Percentiles rank a stretch among this genome's conserved stretches.
These are phyloP conservation scores for Anguilla rostrata DNA, from an alignment of 2,113 vertebrate genomes.

Conservation along the genomic window DNA sequence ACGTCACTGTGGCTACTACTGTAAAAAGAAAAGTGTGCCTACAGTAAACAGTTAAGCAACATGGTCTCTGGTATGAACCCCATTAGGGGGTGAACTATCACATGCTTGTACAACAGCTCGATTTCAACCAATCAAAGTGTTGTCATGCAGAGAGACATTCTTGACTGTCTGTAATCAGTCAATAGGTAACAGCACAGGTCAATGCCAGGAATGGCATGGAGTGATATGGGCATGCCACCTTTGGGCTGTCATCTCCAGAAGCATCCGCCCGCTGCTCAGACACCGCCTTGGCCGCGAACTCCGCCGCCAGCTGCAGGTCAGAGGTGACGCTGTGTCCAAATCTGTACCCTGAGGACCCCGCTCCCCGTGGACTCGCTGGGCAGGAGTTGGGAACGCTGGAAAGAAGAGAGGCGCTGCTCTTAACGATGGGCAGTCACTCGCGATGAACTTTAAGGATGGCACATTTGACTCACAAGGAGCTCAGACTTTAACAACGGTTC, in stretches of 20 bases:
- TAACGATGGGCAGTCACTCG: background rate
- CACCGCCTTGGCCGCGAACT: conserved; percentile 90
- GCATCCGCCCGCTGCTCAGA: conserved; percentile 88
- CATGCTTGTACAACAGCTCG: background rate
- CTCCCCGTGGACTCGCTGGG: conserved; percentile 92
- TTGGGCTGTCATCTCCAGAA: conserved; percentile 90
- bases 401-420: background rate
- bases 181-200: background rate
- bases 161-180: background rate
- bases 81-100: background rate
- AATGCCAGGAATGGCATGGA: background rate
- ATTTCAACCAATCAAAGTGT: background rate
- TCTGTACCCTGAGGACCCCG: conserved; percentile 93
- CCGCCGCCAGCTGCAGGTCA: conserved; percentile 93
- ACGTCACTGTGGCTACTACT: background rate
- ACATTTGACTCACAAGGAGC: no score
- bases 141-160: background rate
- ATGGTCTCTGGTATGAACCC: no score
- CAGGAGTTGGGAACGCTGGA: conserved; percentile 94
- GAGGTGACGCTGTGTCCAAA: conserved; percentile 91
- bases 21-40: background rate
- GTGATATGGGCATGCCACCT: conserved; percentile 65
- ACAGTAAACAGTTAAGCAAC: background rate
- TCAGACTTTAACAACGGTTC: no score
- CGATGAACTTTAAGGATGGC: no score